Conservation (phyloP, 2,113 vertebrate species). For the Haplochromis burtoni region DNA sequence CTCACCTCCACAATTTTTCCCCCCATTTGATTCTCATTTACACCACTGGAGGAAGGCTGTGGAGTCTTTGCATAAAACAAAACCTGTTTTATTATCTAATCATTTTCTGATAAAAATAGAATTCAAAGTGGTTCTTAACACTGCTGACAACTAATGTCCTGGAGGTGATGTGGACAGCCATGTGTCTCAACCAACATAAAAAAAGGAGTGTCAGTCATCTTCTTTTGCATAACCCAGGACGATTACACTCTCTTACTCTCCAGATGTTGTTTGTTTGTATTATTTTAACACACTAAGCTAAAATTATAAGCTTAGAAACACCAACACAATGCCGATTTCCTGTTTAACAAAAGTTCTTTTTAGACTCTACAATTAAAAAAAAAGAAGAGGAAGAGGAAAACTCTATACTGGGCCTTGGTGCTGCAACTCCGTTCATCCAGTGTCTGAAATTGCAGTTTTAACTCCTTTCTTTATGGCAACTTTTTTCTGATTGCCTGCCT, state of each 20-base stretch:
- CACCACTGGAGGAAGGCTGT: neutral
- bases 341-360: neutral
- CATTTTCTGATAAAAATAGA: neutral
- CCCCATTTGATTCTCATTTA: neutral
- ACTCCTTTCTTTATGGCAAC: neutral
- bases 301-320: neutral
- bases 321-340: neutral
- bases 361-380: neutral
- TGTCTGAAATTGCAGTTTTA: neutral
- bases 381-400: neutral
- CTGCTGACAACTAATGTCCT: neutral
- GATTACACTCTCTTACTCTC: neutral
- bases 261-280: neutral
- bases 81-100: neutral
- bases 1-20: constrained; percentile 71
- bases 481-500: neutral
- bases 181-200: neutral
- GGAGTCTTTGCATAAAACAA: neutral
- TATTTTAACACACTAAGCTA: neutral
- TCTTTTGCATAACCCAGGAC: neutral
- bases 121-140: neutral
- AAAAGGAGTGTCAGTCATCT: neutral
- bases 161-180: neutral
- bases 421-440: neutral
- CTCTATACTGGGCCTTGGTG: neutral